Percentiles rank a stretch among this genome's conserved stretches.
Evolutionary conservation across 2,113 vertebrate species (phyloP).

Genomic region (Motacilla tschutschensis): DNA sequence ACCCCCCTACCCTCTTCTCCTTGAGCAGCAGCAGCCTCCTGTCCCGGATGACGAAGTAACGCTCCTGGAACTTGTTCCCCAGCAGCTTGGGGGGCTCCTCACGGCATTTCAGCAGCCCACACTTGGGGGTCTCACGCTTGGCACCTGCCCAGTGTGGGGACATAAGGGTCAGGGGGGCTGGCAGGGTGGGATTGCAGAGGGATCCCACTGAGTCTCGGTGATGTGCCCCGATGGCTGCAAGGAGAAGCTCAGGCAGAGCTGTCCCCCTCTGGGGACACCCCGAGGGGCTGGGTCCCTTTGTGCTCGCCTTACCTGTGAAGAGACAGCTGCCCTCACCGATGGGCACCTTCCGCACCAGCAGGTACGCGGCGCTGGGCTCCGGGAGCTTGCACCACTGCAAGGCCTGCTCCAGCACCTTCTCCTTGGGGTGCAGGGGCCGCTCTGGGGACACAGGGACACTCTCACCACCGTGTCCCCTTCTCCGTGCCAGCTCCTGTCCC

Average conservation of each 20-base stretch:
- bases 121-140: constrained; percentile 85
- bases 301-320: constrained; percentile 81
- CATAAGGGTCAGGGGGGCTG: background rate
- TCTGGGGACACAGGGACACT: constrained; percentile 68
- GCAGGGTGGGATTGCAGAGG: background rate
- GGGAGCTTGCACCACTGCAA: constrained; percentile 95
- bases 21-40: constrained; percentile 89
- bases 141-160: constrained; percentile 66
- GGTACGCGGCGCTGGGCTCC: constrained; percentile 87
- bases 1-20: constrained; percentile 85
- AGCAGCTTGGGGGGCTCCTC: constrained; percentile 91
- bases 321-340: constrained; percentile 84
- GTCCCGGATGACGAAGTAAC: constrained; percentile 87
- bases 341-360: constrained; percentile 90
- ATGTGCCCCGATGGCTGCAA: background rate
- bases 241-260: background rate
- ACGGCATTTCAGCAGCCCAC: constrained; percentile 87
- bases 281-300: background rate
- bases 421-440: constrained; percentile 91
- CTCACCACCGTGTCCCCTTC: background rate
- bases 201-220: background rate
- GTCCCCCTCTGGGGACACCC: background rate
- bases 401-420: constrained; percentile 94
- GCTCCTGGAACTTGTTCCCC: constrained; percentile 92
- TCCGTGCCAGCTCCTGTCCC: background rate